Base-by-base conservation (phyloP, 53 echinoderm and acorn worm genomes). In the Holothuria leucospilota region DNA sequence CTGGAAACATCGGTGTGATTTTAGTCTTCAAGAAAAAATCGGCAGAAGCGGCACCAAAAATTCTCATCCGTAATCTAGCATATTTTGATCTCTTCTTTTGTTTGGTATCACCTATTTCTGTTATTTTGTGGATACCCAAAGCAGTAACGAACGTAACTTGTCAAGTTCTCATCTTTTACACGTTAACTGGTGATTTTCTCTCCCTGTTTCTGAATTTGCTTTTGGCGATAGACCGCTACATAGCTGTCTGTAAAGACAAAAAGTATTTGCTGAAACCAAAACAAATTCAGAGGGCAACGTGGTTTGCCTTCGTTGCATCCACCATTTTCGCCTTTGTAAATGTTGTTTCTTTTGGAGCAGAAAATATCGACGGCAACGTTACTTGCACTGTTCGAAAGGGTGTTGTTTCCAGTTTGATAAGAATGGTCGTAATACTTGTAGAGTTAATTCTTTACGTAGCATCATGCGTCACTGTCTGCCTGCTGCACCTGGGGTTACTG, bases 1-100 rank as follows among this genome's bases (percentile, higher is more conserved):
- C 78, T 29, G 78, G 78, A 9, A 78, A 78, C 59, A 26, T 78
- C 29, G 53, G 25, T 23, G 78, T 78, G 8, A 24, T 78, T 15
- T 18, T 26, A 23, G 78, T 78, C 2, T 78, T 56, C n/a, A 52
- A 58, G 14, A 51, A 29, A 29, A 78, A 24, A 21, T 8, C 23
- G 9, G 78, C 78, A 8, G 59, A 78, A 26, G 26, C 53, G 7
- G 28, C 78, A 51, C 78, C 78, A 11, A 52, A 51, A 58, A 20
- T 78, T 4, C 56, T 78, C 20, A 78, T 78, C 21, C 53, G 78
- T 13, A 25, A 52, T 29, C 56, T 78, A 2, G 78, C 51, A 24
- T 21, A 9, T 18, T 59, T 78, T 14, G 78, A 78, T 29, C 26
- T 78, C 5, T 52, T 25, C 51, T 78, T 29, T 8, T 78, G 78